These are phyloP conservation scores for Typhlichthys subterraneus DNA, from an alignment of 2,797 vertebrate species.

Conservation along the genomic window DNA sequence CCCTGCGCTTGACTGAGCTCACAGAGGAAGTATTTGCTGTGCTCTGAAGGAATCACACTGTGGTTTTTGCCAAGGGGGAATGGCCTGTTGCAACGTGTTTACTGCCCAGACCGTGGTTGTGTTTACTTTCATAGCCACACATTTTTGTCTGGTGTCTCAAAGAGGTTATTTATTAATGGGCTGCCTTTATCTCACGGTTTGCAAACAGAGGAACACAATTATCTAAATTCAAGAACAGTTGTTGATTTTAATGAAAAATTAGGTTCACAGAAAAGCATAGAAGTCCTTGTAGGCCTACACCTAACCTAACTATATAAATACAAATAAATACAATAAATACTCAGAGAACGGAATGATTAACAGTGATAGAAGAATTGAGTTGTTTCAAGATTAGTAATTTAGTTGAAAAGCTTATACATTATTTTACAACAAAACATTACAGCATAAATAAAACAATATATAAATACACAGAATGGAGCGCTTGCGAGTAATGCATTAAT, in stretches of 20 bases:
- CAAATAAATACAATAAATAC: constrained; percentile 72
- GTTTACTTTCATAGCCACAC: constrained; percentile 14
- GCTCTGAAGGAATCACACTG: constrained; percentile 49
- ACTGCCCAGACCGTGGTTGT: not conserved
- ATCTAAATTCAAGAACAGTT: not conserved
- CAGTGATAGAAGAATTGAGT: too few species aligned
- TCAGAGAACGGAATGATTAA: constrained; percentile 7
- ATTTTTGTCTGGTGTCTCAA: not conserved
- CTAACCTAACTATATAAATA: constrained; percentile 54
- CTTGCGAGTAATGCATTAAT: not conserved
- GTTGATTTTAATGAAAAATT: constrained; percentile 42
- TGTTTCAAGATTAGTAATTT: not conserved
- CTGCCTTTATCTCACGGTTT: not conserved
- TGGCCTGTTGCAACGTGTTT: not conserved
- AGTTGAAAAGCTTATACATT: not conserved
- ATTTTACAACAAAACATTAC: not conserved
- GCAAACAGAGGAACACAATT: not conserved
- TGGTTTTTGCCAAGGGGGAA: constrained; percentile 19
- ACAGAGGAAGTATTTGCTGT: constrained; percentile 64
- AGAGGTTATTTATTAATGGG: not conserved
- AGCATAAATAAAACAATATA: constrained; percentile 6
- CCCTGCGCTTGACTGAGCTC: constrained; percentile 58
- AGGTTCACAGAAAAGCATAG: constrained; percentile 6
- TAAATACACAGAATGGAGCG: not conserved
- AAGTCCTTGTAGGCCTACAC: constrained; percentile 40